phyloP scores from a whole-genome alignment of 2,113 vertebrate genomes.

The Saguinus midas region DNA sequence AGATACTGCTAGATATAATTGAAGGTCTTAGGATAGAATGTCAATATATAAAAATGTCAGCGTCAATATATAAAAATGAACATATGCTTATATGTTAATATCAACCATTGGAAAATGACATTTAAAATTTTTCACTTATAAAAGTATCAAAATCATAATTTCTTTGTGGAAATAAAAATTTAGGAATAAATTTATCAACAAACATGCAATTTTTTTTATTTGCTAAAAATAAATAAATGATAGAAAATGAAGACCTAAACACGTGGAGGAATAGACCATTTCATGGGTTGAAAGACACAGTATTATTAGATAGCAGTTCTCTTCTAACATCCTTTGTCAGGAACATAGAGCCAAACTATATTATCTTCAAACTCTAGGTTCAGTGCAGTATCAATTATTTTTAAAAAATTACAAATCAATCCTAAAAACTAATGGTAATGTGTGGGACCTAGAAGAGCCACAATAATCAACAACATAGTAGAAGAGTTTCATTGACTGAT shows the following conservation, averaged over 20 bases:
- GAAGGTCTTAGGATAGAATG: neutral
- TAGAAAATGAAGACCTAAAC: neutral
- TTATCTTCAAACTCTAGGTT: neutral
- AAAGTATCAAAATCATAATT: neutral
- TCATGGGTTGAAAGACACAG: neutral
- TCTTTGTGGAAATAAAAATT: neutral
- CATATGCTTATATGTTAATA: neutral
- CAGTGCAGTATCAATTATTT: neutral
- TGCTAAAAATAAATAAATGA: neutral
- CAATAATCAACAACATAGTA: neutral
- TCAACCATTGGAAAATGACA: neutral
- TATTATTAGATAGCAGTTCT: neutral
- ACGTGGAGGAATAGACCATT: neutral
- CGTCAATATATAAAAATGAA: neutral
- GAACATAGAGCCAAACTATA: too few species aligned
- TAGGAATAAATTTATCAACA: neutral
- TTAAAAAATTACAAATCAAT: neutral
- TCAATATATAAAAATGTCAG: neutral
- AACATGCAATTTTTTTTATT: neutral
- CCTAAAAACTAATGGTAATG: neutral
- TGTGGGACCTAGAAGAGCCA: neutral
- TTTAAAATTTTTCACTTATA: too few species aligned
- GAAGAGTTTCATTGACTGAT: neutral
- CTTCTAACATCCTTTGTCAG: too few species aligned
- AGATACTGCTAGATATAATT: neutral